Evolutionary conservation across 2,797 vertebrate species (phyloP).

Genomic region (Sciurus vulgaris): DNA sequence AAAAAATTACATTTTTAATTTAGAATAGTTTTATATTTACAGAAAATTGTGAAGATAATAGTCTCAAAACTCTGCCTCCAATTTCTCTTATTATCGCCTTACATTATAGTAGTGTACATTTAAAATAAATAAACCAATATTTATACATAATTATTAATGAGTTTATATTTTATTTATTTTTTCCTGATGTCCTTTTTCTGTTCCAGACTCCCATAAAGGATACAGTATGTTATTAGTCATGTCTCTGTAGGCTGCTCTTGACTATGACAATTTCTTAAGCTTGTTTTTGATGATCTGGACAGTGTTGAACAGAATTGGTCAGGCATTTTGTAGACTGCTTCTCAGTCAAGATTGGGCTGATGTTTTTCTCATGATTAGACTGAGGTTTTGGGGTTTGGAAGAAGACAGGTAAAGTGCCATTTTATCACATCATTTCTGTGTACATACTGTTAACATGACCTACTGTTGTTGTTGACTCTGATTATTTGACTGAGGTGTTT

Average conservation of each 20-base stretch:
- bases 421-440: neutral
- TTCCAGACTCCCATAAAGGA: neutral
- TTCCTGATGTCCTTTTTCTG: neutral
- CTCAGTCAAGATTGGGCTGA: neutral
- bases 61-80: neutral
- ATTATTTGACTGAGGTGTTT: neutral
- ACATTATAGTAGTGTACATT: neutral
- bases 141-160: neutral
- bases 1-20: neutral
- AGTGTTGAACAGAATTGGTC: neutral
- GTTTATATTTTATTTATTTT: neutral
- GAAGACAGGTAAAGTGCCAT: neutral
- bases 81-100: neutral
- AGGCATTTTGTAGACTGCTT: neutral
- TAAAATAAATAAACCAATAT: neutral
- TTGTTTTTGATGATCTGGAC: slow-evolving; percentile 4
- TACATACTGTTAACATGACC: neutral
- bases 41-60: neutral
- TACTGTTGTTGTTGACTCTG: neutral
- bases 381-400: too few relatives aligned
- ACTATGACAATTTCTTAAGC: neutral
- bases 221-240: neutral
- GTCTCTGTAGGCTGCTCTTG: neutral
- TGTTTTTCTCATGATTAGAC: neutral
- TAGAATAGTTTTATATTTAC: neutral